A percentile compares a stretch with the other conserved stretches of the same genome.
Evolutionary conservation across 1,140 invertebrate species (phyloP).

Genomic region (Adelges cooleyi): DNA sequence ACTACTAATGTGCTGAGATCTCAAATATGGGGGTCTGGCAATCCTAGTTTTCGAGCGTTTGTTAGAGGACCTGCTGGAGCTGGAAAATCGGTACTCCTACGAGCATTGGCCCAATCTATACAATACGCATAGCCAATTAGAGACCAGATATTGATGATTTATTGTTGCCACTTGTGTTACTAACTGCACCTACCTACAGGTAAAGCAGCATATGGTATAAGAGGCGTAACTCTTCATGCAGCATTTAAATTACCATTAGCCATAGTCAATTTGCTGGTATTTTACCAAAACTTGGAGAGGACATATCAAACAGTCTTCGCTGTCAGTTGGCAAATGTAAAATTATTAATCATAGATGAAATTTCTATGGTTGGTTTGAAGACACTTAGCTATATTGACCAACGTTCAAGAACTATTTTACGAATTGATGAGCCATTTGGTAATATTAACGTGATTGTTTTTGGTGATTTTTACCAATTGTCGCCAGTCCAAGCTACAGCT

Average conservation of each 20-base stretch:
- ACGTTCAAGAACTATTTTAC: constrained; percentile 32
- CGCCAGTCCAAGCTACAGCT: constrained; percentile 29
- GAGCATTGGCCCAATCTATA: neutral
- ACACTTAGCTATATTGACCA: constrained; percentile 34
- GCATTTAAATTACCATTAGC: neutral
- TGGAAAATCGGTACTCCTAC: neutral
- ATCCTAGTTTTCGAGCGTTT: neutral
- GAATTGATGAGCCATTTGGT: constrained; percentile 30
- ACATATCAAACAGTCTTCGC: constrained; percentile 21
- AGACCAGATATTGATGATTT: constrained; percentile 7
- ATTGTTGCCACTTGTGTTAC: neutral
- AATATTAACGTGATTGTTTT: constrained; percentile 31
- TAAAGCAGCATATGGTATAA: neutral
- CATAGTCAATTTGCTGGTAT: neutral
- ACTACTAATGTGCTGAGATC: neutral
- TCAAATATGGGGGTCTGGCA: neutral
- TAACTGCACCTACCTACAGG: neutral
- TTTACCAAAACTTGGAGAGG: neutral
- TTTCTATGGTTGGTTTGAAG: constrained; percentile 36
- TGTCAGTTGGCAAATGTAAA: constrained; percentile 33
- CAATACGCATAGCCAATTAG: neutral
- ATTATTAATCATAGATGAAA: constrained; percentile 39
- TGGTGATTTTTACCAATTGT: constrained; percentile 33
- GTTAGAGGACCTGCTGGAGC: neutral
- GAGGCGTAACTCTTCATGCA: neutral